Conservation (phyloP, 2,888 invertebrate species). For the Poecilus cupreus region DNA sequence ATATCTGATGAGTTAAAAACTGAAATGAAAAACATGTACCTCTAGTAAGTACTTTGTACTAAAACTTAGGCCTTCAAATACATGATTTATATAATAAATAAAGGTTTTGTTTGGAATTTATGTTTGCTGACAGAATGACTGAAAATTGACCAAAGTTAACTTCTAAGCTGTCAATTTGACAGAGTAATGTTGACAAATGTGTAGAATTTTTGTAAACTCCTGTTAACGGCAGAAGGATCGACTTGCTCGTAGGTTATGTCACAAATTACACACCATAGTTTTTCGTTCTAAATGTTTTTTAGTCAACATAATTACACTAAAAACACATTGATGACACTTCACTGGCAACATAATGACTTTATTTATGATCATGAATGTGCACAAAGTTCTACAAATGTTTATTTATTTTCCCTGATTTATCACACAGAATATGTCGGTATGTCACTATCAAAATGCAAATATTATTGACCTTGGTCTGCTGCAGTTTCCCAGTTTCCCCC, state of each 20-base stretch:
- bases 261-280: conserved; percentile 58
- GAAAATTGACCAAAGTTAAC: conserved; percentile 16
- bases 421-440: conserved; percentile 45
- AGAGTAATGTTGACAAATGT: conserved; percentile 9
- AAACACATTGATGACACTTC: conserved; percentile 47
- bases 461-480: conserved; percentile 52
- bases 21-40: conserved; percentile 33
- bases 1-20: conserved; percentile 9
- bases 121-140: not conserved
- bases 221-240: conserved; percentile 51
- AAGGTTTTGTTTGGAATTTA: not conserved
- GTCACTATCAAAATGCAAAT: conserved; percentile 52
- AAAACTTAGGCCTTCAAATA: conserved; percentile 17
- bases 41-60: conserved; percentile 17
- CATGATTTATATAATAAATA: conserved; percentile 15
- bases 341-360: conserved; percentile 51
- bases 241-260: conserved; percentile 54
- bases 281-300: conserved; percentile 57
- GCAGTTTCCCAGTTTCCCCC: conserved; percentile 53
- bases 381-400: conserved; percentile 47
- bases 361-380: conserved; percentile 50
- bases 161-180: not conserved
- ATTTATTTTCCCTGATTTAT: conserved; percentile 49
- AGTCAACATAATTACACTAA: conserved; percentile 48
- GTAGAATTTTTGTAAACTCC: conserved; percentile 16